Evolutionary conservation across 1,140 invertebrate genomes (phyloP).

Genomic region (Dreissena rostriformis): DNA sequence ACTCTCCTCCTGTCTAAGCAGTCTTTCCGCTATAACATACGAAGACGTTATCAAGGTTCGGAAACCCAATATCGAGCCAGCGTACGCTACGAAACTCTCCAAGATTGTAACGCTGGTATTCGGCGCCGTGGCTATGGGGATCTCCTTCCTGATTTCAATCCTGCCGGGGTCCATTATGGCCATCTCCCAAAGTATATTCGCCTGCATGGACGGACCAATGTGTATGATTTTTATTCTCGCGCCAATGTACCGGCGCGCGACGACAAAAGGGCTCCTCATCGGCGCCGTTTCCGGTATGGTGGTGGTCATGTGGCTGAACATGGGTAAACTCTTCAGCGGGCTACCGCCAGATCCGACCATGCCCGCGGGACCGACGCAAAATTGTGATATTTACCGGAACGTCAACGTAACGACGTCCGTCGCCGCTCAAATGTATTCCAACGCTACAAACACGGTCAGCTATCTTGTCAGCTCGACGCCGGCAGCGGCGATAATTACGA

Average conservation of each 20-base stretch:
- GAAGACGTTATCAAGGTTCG: constrained; percentile 29
- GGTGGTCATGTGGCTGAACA: background rate
- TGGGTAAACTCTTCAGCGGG: background rate
- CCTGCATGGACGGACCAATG: background rate
- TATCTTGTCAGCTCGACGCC: background rate
- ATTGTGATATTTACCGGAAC: background rate
- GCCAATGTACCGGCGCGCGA: background rate
- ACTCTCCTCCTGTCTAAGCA: constrained; percentile 11
- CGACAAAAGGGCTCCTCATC: constrained; percentile 1
- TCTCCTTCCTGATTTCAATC: background rate
- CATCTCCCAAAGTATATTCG: background rate
- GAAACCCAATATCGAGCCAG: background rate
- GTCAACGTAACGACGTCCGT: background rate
- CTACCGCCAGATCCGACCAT: background rate
- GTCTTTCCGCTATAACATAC: constrained; percentile 2
- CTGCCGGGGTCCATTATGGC: background rate
- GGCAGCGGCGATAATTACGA: background rate
- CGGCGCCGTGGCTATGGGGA: background rate
- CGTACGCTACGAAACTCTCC: background rate
- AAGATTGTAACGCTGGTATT: background rate
- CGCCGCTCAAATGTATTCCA: background rate
- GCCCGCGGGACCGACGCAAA: background rate
- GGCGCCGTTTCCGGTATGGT: background rate
- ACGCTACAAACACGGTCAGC: background rate
- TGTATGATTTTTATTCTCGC: background rate